phyloP scores from a whole-genome alignment of 2,113 vertebrate species.

The Micromys minutus region DNA sequence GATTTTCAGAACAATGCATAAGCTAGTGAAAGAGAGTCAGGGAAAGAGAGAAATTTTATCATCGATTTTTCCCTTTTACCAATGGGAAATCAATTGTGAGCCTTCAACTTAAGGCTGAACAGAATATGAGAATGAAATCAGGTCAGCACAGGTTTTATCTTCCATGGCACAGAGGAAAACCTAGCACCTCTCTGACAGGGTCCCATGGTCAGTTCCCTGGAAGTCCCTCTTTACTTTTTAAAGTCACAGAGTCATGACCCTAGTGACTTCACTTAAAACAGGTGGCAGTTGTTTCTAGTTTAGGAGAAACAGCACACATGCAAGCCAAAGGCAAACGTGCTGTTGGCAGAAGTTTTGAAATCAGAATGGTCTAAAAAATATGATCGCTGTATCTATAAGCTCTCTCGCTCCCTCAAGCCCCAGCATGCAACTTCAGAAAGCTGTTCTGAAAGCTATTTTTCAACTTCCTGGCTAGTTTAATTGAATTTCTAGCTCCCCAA shows the following conservation, averaged over 20 bases:
- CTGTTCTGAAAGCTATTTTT: background rate
- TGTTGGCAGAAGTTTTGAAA: slow-evolving; percentile 54
- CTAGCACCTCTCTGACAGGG: background rate
- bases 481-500: slow-evolving; percentile 24
- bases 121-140: slow-evolving; percentile 24
- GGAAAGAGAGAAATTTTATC: slow-evolving; percentile 79
- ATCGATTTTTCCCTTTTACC: slow-evolving; percentile 77
- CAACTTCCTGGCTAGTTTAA: slow-evolving; percentile 7
- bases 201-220: slow-evolving; percentile 14
- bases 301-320: background rate
- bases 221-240: background rate
- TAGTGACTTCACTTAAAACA: slow-evolving; percentile 17
- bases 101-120: slow-evolving; percentile 23
- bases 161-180: slow-evolving; percentile 24
- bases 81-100: slow-evolving; percentile 78
- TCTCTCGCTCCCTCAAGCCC: background rate
- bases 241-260: background rate
- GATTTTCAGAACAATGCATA: slow-evolving; percentile 76
- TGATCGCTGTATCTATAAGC: background rate
- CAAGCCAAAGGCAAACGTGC: background rate
- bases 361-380: background rate
- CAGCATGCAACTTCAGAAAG: slow-evolving; percentile 36
- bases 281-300: background rate
- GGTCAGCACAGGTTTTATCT: slow-evolving; percentile 70
- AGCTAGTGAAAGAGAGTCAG: slow-evolving; percentile 4